Evolutionary conservation across 2,888 invertebrate species (phyloP).

Genomic region (Capitulum mitella): DNA sequence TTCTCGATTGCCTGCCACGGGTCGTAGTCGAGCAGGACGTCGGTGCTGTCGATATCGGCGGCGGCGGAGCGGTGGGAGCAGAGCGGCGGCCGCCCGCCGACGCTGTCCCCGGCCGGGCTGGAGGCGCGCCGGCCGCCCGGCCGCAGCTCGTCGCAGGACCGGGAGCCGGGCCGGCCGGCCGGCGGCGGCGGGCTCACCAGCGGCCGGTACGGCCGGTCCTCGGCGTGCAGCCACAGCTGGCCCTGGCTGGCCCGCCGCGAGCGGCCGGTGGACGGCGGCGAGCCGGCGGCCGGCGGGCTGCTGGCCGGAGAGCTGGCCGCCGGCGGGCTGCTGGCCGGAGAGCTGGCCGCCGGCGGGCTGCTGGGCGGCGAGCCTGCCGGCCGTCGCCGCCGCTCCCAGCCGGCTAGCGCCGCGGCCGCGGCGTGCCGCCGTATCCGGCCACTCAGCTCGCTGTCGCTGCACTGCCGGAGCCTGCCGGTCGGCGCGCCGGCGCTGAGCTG

Average conservation of each 20-base stretch:
- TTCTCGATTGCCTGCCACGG: constrained; percentile 1
- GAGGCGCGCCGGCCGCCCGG: too few relatives aligned
- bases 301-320: background rate
- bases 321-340: background rate
- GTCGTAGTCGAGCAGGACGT: background rate
- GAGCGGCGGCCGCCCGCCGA: background rate
- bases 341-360: background rate
- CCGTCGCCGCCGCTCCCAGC: background rate
- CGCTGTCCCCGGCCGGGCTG: background rate
- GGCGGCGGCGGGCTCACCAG: background rate
- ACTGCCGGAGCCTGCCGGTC: background rate
- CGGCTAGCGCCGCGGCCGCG: background rate
- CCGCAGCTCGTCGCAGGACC: background rate
- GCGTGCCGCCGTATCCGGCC: background rate
- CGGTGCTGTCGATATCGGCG: background rate
- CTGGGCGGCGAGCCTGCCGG: background rate
- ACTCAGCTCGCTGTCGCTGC: background rate
- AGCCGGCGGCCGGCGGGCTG: background rate
- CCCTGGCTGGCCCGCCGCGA: background rate
- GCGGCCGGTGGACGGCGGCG: background rate
- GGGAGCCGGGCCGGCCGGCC: background rate
- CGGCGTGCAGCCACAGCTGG: constrained; percentile 3
- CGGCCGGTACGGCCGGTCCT: background rate
- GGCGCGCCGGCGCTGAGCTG: background rate
- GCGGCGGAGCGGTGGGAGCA: background rate